Conservation (phyloP, 2,113 vertebrate genomes). For the Pelvicachromis taeniatus region DNA sequence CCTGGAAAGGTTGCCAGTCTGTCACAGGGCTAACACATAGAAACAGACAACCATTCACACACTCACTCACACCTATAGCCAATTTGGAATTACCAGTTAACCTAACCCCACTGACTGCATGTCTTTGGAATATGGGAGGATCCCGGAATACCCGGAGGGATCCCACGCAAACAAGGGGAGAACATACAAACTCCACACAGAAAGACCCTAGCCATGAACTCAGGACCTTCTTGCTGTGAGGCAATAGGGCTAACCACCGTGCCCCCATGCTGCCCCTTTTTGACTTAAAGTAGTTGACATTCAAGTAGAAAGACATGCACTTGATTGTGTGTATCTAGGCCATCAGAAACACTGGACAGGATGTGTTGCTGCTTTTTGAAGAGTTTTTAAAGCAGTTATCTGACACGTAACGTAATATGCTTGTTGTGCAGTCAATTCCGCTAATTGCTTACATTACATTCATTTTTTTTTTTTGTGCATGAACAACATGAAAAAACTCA, state of each 20-base stretch:
- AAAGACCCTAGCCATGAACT: not conserved
- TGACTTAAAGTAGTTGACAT: not conserved
- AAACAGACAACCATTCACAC: not conserved
- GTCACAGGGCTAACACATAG: not conserved
- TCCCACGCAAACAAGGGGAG: too few species aligned
- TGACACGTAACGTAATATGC: not conserved
- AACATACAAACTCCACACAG: too few species aligned
- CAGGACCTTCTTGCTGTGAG: not conserved
- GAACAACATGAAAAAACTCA: not conserved
- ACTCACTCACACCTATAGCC: too few species aligned
- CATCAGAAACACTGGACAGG: not conserved
- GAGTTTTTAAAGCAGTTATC: not conserved
- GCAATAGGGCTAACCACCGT: not conserved
- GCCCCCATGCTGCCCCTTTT: not conserved
- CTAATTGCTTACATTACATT: not conserved
- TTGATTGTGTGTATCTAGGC: not conserved
- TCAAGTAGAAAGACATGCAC: not conserved
- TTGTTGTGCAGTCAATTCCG: not conserved
- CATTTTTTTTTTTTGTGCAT: too few species aligned
- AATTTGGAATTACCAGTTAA: too few species aligned
- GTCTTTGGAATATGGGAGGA: too few species aligned
- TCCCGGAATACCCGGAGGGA: too few species aligned
- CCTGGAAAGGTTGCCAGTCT: not conserved
- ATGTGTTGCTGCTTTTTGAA: not conserved
- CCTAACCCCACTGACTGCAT: too few species aligned